Conservation (phyloP, 2,113 vertebrate species). For the Leiothrix lutea region DNA sequence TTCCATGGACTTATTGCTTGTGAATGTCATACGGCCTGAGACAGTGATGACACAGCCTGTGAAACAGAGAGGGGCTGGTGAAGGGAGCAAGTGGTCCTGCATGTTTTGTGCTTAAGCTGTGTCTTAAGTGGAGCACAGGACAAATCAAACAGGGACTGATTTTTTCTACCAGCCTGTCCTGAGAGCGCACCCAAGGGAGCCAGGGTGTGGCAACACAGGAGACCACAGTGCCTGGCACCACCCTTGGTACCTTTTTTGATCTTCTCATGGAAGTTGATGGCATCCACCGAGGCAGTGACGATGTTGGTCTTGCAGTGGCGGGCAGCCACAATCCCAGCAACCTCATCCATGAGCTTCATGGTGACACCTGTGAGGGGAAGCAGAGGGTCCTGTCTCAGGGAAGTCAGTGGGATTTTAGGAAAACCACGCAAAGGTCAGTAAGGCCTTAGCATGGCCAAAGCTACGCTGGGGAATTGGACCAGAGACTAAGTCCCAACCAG, state of each 20-base stretch:
- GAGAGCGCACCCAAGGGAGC: fast-evolving
- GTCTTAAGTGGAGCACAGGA: fast-evolving
- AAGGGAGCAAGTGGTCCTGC: neutral
- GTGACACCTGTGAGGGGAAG: conserved; percentile 82
- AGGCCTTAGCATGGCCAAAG: neutral
- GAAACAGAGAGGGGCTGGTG: neutral
- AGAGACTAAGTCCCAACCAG: fast-evolving
- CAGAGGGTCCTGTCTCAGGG: neutral
- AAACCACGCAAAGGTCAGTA: fast-evolving
- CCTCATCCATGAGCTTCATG: conserved; percentile 99
- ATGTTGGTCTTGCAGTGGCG: conserved; percentile 96
- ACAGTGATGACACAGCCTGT: conserved; percentile 90
- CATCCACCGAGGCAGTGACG: conserved; percentile 92
- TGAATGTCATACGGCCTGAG: conserved; percentile 91
- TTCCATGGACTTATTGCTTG: conserved; percentile 95
- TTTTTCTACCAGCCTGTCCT: neutral
- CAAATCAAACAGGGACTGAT: neutral
- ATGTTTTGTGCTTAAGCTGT: neutral
- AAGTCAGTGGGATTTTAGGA: neutral
- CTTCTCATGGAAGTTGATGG: conserved; percentile 95
- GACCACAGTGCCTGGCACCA: neutral
- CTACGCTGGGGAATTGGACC: fast-evolving
- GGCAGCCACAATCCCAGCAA: conserved; percentile 88
- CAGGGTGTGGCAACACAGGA: fast-evolving
- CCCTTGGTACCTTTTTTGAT: conserved; percentile 86